These are phyloP conservation scores for Liopterus haemorrhoidalis DNA, from an alignment of 2,888 invertebrate species.

Conservation along the genomic window DNA sequence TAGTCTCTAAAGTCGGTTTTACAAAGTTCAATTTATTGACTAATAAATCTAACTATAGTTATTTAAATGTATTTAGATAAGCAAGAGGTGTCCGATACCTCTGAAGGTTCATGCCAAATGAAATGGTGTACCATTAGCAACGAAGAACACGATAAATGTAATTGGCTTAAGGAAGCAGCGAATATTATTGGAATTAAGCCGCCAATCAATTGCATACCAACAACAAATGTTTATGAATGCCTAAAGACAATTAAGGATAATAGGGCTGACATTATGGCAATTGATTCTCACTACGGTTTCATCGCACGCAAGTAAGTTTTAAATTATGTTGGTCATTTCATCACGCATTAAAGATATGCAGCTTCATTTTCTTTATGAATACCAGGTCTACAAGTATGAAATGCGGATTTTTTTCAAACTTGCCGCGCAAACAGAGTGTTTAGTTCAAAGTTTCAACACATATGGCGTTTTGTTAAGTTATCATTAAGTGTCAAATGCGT, in stretches of 20 bases:
- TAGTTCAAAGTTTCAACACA: too few relatives aligned
- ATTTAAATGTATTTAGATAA: too few relatives aligned
- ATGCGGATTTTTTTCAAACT: too few relatives aligned
- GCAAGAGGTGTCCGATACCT: not conserved
- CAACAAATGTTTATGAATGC: conserved; percentile 49
- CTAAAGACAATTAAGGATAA: conserved; percentile 49
- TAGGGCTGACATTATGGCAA: conserved; percentile 54
- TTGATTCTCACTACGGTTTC: conserved; percentile 59
- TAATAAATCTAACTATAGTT: too few relatives aligned
- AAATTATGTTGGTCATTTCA: conserved; percentile 10
- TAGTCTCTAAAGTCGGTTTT: too few relatives aligned
- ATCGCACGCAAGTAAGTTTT: conserved; percentile 55
- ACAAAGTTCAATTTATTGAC: too few relatives aligned
- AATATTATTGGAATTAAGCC: conserved; percentile 56
- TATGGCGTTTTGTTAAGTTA: too few relatives aligned
- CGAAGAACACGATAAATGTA: conserved; percentile 55
- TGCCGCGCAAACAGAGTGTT: too few relatives aligned
- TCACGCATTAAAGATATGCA: too few relatives aligned
- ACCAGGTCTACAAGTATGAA: too few relatives aligned
- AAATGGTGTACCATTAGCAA: conserved; percentile 58
- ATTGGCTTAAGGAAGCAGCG: conserved; percentile 53
- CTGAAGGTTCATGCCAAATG: conserved; percentile 34
- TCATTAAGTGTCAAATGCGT: too few relatives aligned
- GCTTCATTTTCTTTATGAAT: too few relatives aligned
- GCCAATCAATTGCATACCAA: conserved; percentile 49